Base-by-base conservation (phyloP, 1,140 invertebrate genomes). In the Proales similis region DNA sequence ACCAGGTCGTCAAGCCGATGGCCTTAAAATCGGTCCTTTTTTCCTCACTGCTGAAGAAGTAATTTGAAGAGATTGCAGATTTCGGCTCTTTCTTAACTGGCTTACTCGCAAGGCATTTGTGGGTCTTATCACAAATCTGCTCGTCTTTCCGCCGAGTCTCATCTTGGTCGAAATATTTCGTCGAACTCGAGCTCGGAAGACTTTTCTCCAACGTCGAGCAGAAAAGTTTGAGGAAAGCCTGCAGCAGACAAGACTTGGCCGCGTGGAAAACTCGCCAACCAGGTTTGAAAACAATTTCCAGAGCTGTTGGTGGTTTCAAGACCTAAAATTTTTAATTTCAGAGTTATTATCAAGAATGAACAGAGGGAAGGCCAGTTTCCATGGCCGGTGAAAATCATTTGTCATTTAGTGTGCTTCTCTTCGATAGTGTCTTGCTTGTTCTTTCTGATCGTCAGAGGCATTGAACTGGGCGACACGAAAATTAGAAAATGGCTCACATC, bases 401-500 rank as follows among this genome's bases (percentile, higher is more conserved):
- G 72, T 4, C 82, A 79, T 80, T 64, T 77, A 5, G 45, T 81
- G 6, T 70, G 77, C 4, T 67, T 76, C 48, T 14, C 73, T 4
- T 68, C 72, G 0, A 79, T 78, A 17, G 48, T 70, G 14, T 70
- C 73, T 0, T 74, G 76, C 0, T 45, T 69, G 30, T 75, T 78
- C 60, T 79, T 81, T 67, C 72, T 80, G 7, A 79, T 76, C 66
- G 77, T 79, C 30, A 80, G 79, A 65, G 80, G 78, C 17, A 77
- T 81, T 46, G 70, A 70, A 63, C 81, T 81, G 68, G 76, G 78
- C 29, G 79, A 81, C 49, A 71, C 77, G 17, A 81, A 80, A 63
- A 77, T 76, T 39, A 73, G 74, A 46, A 78, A 81, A 68, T 82
- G 80, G 80, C 74, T 82, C 3, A 78, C 78, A 1, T 79, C 80